Conservation (phyloP, 1,140 invertebrate genomes). For the Ladona fulva region DNA sequence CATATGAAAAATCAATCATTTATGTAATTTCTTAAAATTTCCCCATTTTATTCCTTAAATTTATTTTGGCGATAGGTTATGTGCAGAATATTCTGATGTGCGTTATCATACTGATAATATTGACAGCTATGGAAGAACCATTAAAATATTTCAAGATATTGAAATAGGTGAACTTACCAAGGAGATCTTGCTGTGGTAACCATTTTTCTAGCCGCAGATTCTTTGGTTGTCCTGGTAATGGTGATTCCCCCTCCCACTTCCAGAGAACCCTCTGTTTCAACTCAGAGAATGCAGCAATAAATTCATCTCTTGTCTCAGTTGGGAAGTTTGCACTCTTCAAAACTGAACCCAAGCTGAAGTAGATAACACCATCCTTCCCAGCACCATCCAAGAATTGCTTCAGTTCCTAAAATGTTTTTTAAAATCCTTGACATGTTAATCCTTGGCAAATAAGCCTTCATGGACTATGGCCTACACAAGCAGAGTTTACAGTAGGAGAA, state of each 20-base stretch:
- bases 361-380: slow-evolving; percentile 40
- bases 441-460: too few species aligned
- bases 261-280: slow-evolving; percentile 23
- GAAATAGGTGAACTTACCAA: slow-evolving; percentile 35
- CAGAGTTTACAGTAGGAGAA: too few species aligned
- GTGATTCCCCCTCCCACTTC: slow-evolving; percentile 23
- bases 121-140: too few species aligned
- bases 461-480: too few species aligned
- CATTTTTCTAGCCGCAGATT: slow-evolving; percentile 53
- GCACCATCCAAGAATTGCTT: slow-evolving; percentile 23
- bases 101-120: too few species aligned
- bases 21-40: too few species aligned
- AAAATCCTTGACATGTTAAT: too few species aligned
- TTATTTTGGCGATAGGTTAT: too few species aligned
- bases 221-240: slow-evolving; percentile 35
- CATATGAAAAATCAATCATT: too few species aligned
- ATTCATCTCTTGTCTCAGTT: not conserved
- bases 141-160: too few species aligned
- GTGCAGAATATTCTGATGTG: too few species aligned
- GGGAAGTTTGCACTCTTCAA: slow-evolving; percentile 22
- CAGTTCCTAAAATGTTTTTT: slow-evolving; percentile 16
- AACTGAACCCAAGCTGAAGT: slow-evolving; percentile 44
- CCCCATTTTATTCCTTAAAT: too few species aligned
- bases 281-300: slow-evolving; percentile 23
- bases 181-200: slow-evolving; percentile 59